phyloP scores from a whole-genome alignment of 2,113 vertebrate species.

The Pardalotus punctatus region DNA sequence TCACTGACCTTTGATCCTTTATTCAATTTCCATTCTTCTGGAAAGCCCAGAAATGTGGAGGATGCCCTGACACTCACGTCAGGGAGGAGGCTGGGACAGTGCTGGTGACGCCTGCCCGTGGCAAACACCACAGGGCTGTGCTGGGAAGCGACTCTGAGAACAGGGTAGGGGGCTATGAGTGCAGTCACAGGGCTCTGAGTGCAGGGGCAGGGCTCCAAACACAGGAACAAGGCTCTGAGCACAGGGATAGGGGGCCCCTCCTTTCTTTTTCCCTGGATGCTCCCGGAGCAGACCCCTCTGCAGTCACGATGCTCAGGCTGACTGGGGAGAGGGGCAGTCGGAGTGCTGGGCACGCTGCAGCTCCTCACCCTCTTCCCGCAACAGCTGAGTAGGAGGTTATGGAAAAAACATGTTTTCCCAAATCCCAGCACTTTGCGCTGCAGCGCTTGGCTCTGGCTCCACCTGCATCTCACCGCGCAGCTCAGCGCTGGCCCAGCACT shows the following conservation, averaged over 20 bases:
- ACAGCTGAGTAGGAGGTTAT: neutral
- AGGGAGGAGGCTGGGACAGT: neutral
- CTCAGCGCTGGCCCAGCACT: rapidly evolving
- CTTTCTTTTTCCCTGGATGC: rapidly evolving
- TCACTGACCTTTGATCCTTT: conserved; percentile 62
- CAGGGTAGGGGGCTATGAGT: neutral
- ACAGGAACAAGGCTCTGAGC: neutral
- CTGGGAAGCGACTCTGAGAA: neutral
- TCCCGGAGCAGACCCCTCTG: neutral
- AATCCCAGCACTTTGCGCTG: neutral
- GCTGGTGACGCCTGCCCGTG: neutral
- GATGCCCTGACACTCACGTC: neutral
- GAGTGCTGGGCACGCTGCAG: neutral
- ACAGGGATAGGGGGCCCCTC: neutral
- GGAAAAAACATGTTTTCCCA: neutral
- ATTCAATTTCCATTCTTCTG: conserved; percentile 21
- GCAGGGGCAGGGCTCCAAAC: no score
- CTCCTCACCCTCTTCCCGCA: neutral
- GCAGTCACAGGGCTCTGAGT: rapidly evolving
- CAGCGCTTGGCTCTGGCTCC: neutral
- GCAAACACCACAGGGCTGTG: neutral
- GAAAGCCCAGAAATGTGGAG: neutral
- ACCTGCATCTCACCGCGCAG: neutral
- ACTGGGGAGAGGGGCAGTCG: neutral
- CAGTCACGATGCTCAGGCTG: neutral